phyloP scores from a whole-genome alignment of 2,797 vertebrate species.

The Anniella stebbinsi region DNA sequence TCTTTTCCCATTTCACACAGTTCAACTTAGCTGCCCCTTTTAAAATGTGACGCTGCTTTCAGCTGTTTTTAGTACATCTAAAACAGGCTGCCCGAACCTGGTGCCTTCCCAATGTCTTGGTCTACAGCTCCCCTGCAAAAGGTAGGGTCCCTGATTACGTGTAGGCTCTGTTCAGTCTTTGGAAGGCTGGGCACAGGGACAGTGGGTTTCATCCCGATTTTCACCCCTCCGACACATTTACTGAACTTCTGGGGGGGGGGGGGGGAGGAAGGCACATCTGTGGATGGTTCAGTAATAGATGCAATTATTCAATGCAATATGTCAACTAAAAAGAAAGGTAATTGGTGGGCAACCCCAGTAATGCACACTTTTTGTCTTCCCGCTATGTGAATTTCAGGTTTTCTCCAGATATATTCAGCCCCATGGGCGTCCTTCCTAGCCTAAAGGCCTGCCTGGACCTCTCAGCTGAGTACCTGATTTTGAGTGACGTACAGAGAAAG shows the following conservation, averaged over 20 bases:
- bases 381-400: conserved; percentile 81
- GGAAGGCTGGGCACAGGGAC: neutral
- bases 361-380: conserved; percentile 17
- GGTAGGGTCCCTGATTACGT: neutral
- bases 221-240: neutral
- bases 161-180: neutral
- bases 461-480: conserved; percentile 93
- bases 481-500: conserved; percentile 97
- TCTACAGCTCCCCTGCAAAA: neutral
- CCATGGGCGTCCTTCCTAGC: conserved; percentile 87
- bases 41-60: neutral
- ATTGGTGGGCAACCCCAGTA: neutral
- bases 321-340: neutral
- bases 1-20: neutral
- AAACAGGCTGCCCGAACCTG: neutral
- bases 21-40: neutral
- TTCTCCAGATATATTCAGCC: conserved; percentile 93
- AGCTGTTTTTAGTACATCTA: neutral
- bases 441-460: conserved; percentile 96
- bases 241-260: neutral
- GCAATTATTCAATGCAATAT: neutral
- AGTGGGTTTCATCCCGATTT: neutral
- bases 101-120: too few species aligned
- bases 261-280: neutral
- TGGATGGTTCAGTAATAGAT: neutral